phyloP scores from a whole-genome alignment of 1,140 invertebrate genomes.

The Drosophila asahinai region DNA sequence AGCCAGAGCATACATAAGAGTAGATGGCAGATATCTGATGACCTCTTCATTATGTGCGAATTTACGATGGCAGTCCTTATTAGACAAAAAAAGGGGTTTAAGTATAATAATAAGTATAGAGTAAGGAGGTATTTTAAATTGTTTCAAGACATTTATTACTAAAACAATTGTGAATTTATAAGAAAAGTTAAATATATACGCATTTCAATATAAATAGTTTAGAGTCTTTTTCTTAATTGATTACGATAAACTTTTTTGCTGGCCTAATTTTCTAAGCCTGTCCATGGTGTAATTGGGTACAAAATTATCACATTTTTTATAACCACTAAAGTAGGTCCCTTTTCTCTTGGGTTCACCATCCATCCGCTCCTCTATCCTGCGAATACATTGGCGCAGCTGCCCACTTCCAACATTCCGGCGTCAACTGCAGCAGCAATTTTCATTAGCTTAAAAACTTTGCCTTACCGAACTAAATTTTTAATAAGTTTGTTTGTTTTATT shows the following conservation, averaged over 20 bases:
- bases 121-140: neutral
- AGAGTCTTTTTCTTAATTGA: too few species aligned
- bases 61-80: constrained; percentile 38
- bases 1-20: constrained; percentile 20
- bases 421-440: constrained; percentile 57
- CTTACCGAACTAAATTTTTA: constrained; percentile 69
- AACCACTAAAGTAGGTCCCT: constrained; percentile 14
- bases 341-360: neutral
- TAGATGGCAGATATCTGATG: constrained; percentile 35
- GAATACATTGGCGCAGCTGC: constrained; percentile 25
- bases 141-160: too few species aligned
- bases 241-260: neutral
- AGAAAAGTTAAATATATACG: too few species aligned
- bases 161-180: too few species aligned
- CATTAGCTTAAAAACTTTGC: constrained; percentile 78
- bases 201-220: too few species aligned
- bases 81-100: neutral
- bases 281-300: constrained; percentile 15
- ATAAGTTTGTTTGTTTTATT: constrained; percentile 70
- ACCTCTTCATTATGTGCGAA: constrained; percentile 56
- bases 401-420: constrained; percentile 29
- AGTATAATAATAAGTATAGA: neutral
- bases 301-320: constrained; percentile 19
- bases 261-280: constrained; percentile 14
- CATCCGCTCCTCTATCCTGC: neutral